Evolutionary conservation across 2,888 invertebrate genomes (phyloP).

Genomic region (Dioctria rufipes): DNA sequence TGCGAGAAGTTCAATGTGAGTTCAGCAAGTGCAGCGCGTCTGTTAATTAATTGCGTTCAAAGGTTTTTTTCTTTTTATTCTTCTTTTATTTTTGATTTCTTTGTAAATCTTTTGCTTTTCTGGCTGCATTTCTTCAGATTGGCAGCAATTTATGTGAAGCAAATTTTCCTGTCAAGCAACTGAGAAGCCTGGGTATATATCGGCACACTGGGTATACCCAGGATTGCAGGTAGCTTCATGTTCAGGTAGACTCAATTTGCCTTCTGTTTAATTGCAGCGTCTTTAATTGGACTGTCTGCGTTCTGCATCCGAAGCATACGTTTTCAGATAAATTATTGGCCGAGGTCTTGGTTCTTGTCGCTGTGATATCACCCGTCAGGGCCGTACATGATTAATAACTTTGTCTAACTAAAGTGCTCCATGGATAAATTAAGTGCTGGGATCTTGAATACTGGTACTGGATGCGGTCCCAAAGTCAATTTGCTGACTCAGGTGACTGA

Average conservation of each 20-base stretch:
- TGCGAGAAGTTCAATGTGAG: constrained; percentile 44
- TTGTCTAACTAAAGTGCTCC: constrained; percentile 31
- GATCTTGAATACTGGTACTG: neutral
- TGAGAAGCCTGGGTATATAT: constrained; percentile 22
- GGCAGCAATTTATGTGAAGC: constrained; percentile 58
- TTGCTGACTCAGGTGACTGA: neutral
- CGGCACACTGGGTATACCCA: neutral
- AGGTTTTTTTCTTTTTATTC: constrained; percentile 20
- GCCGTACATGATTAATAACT: constrained; percentile 56
- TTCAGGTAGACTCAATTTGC: constrained; percentile 57
- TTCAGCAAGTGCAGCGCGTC: constrained; percentile 56
- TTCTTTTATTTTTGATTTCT: too few relatives aligned
- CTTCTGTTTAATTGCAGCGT: constrained; percentile 58
- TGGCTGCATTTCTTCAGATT: constrained; percentile 52
- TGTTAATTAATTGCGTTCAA: constrained; percentile 57
- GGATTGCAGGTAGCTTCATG: constrained; percentile 26
- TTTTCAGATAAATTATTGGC: constrained; percentile 56
- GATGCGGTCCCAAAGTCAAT: too few relatives aligned
- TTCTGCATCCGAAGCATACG: constrained; percentile 32
- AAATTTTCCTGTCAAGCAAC: constrained; percentile 56
- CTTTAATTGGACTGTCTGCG: constrained; percentile 57
- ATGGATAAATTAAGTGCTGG: constrained; percentile 31
- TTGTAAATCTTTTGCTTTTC: neutral
- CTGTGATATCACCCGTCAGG: constrained; percentile 55
- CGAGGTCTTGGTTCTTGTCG: constrained; percentile 52